Base-by-base conservation (phyloP, 2,113 vertebrate species). In the Antennarius striatus region DNA sequence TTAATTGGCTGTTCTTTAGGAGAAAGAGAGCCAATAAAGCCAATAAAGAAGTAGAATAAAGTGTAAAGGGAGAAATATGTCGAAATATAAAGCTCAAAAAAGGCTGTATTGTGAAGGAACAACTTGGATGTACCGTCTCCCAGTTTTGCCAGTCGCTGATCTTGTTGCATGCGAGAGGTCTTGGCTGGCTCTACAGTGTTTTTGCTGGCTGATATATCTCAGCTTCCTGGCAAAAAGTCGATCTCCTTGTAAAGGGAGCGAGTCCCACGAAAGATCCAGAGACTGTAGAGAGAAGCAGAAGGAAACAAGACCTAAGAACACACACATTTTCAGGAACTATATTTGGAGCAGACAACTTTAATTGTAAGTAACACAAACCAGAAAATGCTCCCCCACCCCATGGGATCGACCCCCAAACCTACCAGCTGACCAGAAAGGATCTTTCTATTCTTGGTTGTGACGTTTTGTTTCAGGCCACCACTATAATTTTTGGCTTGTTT, bases 401-500 rank as follows among this genome's bases (percentile, higher is more conserved):
- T 69, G 46, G 16, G 62, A 64, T 12, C 43, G 28, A 50, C 67
- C 43, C 4, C 47, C 52, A 51, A 51, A 56, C 49, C 59, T 47
- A 56, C 56, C 51, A 29, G 12, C 29, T 42, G 66, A 65, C 75
- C 29, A 10, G 58, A 45, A 60, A 60, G 57, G 55, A 63, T 76
- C 8, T 74, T 74, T 80, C 42, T 68, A 57, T 28, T 4, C 16
- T 52, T 0, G 0, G 12, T 32, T 47, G 57, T 70, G 64, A 56
- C 12, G 11, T 45, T 45, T 66, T 58, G 68, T 43, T 39, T 0
- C 7, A 45, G 56, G 32, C 36, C 17, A 61, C 11, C 15, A n/a
- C 64, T 77, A 40, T 83, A 67, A 77, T 77, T 78, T 74, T 53
- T 46, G 56, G 56, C n/a, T 14, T 22, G 52, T 12, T 46, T 71